phyloP scores from a whole-genome alignment of 2,113 vertebrate species.

The Reinhardtius hippoglossoides region DNA sequence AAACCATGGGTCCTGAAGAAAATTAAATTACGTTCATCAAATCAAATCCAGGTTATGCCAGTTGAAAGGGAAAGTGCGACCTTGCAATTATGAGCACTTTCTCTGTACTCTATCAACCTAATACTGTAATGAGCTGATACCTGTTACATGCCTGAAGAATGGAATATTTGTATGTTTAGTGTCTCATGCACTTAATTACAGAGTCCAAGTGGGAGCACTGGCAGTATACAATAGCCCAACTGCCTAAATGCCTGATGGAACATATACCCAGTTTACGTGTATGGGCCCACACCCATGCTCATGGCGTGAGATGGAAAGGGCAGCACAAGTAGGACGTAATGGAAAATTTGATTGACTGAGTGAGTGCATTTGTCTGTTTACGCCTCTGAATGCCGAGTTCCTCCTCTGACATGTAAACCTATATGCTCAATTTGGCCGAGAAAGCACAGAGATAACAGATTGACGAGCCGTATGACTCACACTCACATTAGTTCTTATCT shows the following conservation, averaged over 20 bases:
- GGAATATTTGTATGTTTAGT: neutral
- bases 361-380: slow-evolving; percentile 31
- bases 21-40: slow-evolving; percentile 1
- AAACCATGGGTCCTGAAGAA: neutral
- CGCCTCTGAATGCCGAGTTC: slow-evolving; percentile 23
- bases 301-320: slow-evolving; percentile 17
- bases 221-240: neutral
- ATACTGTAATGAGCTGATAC: neutral
- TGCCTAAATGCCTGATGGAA: slow-evolving; percentile 38
- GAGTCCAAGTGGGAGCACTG: neutral
- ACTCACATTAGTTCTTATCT: neutral
- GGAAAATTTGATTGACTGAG: slow-evolving; percentile 40
- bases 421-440: neutral
- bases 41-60: slow-evolving; percentile 16
- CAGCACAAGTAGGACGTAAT: slow-evolving; percentile 13
- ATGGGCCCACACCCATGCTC: slow-evolving; percentile 42
- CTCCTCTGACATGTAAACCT: neutral
- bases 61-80: neutral
- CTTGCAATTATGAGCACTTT: neutral
- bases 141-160: neutral
- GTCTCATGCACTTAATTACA: neutral
- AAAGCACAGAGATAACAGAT: neutral
- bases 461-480: slow-evolving; percentile 30
- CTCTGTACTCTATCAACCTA: too few relatives aligned
- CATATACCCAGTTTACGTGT: slow-evolving; percentile 16